These are phyloP conservation scores for Neodontobutis hainanensis DNA, from an alignment of 2,113 vertebrate genomes.

Conservation along the genomic window DNA sequence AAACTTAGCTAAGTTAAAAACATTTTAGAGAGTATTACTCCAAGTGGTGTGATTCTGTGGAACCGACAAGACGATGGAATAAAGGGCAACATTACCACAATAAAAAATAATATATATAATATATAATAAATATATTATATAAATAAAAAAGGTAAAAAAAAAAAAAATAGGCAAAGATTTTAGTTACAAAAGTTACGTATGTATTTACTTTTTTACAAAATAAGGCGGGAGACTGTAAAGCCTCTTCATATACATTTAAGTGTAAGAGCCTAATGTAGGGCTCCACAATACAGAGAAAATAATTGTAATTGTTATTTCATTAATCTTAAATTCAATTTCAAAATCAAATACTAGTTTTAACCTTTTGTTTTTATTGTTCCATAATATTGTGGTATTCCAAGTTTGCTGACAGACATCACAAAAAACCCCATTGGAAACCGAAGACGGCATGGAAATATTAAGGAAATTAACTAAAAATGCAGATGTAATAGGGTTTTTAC, in stretches of 20 bases:
- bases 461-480: background rate
- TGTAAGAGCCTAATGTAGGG: background rate
- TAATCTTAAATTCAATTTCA: too few relatives aligned
- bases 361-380: background rate
- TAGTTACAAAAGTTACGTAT: background rate
- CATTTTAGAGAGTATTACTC: too few relatives aligned
- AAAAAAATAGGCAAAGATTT: background rate
- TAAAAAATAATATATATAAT: too few relatives aligned
- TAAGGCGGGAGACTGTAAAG: background rate
- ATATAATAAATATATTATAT: too few relatives aligned
- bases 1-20: too few relatives aligned
- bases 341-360: too few relatives aligned
- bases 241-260: background rate
- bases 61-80: too few relatives aligned
- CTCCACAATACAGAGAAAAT: background rate
- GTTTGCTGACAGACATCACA: background rate
- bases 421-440: background rate
- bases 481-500: conserved; percentile 1
- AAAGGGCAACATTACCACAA: too few relatives aligned
- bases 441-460: background rate
- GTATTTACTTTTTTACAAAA: background rate
- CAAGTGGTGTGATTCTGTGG: too few relatives aligned
- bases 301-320: too few relatives aligned
- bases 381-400: background rate
- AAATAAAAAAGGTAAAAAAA: background rate